Conservation (phyloP, 2,888 invertebrate genomes). For the Euproctis similis region DNA sequence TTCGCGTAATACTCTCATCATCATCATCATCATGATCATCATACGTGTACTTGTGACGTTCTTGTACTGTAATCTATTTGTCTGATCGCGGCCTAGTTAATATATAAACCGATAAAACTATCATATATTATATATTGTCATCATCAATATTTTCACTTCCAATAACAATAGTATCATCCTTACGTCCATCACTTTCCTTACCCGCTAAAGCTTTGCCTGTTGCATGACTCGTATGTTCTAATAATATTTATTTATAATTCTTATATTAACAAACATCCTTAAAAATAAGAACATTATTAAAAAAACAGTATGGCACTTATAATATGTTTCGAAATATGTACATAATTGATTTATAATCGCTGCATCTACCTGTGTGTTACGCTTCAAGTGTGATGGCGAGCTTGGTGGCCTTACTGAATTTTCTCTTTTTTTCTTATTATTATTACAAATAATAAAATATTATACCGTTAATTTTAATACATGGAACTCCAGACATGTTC, state of each 20-base stretch:
- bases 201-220: conserved; percentile 45
- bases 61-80: conserved; percentile 8
- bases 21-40: no score
- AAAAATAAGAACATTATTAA: conserved; percentile 51
- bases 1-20: conserved; percentile 26
- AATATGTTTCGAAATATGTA: conserved; percentile 51
- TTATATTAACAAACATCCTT: conserved; percentile 35
- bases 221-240: conserved; percentile 51
- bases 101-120: conserved; percentile 5
- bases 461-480: conserved; percentile 54
- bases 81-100: conserved; percentile 8
- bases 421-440: conserved; percentile 69
- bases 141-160: conserved; percentile 18
- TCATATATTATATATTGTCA: conserved; percentile 16
- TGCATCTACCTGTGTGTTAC: conserved; percentile 64
- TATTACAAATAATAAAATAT: conserved; percentile 49
- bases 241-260: conserved; percentile 31
- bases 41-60: conserved; percentile 1
- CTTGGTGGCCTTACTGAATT: conserved; percentile 69
- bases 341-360: conserved; percentile 54
- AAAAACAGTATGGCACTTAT: conserved; percentile 70
- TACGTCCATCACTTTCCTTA: conserved; percentile 22
- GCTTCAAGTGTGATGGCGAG: conserved; percentile 70
- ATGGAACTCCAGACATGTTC: conserved; percentile 68
- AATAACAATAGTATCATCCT: conserved; percentile 20